Evolutionary conservation across 2,888 invertebrate genomes (phyloP).

Genomic region (Chymomyza fuscimana): DNA sequence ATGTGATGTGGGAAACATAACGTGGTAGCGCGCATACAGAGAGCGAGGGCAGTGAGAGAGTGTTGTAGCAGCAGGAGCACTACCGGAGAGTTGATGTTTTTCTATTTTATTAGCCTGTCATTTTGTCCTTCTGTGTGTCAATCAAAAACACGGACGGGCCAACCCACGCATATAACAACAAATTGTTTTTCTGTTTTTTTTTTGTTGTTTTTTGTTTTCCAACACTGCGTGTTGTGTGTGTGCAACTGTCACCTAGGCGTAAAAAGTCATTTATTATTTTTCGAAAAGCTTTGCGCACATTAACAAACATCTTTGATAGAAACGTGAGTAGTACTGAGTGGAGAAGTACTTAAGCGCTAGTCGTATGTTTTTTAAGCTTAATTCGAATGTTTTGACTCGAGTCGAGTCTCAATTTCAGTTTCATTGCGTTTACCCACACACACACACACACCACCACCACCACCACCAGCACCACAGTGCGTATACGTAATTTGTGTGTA

Average conservation of each 20-base stretch:
- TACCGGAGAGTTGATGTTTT: not conserved
- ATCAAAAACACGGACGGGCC: slow-evolving; percentile 22
- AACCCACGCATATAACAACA: slow-evolving; percentile 14
- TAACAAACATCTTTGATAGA: slow-evolving; percentile 29
- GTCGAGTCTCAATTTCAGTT: slow-evolving; percentile 1
- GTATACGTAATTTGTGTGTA: not conserved
- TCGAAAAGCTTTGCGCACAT: slow-evolving; percentile 32
- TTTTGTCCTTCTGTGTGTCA: slow-evolving; percentile 15
- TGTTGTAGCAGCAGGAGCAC: not conserved
- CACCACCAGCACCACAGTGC: no score
- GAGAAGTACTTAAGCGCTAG: slow-evolving; percentile 18
- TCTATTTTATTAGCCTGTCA: slow-evolving; percentile 7
- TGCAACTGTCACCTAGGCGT: slow-evolving; percentile 34
- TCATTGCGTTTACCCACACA: no score
- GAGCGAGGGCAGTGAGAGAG: not conserved
- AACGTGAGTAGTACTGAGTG: slow-evolving; percentile 1
- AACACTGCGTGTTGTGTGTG: slow-evolving; percentile 8
- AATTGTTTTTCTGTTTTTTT: slow-evolving; percentile 6
- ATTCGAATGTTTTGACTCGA: not conserved
- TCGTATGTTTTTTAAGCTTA: slow-evolving; percentile 22
- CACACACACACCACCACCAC: no score
- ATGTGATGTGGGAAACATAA: slow-evolving; percentile 5
- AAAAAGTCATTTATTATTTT: slow-evolving; percentile 38
- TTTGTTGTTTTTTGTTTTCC: not conserved
- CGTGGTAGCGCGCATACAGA: not conserved